These are phyloP conservation scores for Carcina quercana DNA, from an alignment of 2,888 invertebrate genomes.

Conservation along the genomic window DNA sequence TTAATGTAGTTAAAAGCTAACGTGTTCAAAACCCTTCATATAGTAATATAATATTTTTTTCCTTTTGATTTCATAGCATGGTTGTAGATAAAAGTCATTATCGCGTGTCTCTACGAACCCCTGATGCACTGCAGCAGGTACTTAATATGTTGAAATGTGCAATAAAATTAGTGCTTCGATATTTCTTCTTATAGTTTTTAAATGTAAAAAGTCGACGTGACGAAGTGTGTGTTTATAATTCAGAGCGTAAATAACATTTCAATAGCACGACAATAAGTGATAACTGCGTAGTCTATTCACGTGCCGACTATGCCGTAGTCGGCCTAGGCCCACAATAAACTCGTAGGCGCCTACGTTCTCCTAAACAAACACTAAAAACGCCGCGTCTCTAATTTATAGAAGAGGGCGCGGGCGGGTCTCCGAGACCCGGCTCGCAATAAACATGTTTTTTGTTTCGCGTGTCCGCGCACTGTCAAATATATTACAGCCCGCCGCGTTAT, in stretches of 20 bases:
- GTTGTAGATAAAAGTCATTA: no score
- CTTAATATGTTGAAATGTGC: no score
- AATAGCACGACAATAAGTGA: slow-evolving; percentile 1
- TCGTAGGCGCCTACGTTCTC: slow-evolving; percentile 21
- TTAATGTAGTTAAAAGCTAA: no score
- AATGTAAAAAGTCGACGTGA: no score
- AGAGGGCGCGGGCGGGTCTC: slow-evolving; percentile 30
- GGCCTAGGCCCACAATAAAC: neutral
- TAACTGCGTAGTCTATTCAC: neutral
- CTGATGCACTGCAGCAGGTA: no score
- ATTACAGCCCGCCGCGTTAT: slow-evolving; percentile 72
- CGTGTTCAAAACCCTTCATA: no score
- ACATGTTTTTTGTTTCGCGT: slow-evolving; percentile 74
- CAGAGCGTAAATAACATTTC: slow-evolving; percentile 3
- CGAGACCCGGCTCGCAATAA: slow-evolving; percentile 59
- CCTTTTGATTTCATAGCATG: no score
- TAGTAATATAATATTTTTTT: no score
- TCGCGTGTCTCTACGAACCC: no score
- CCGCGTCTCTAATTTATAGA: slow-evolving; percentile 53
- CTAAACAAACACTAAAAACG: slow-evolving; percentile 54
- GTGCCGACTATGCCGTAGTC: neutral
- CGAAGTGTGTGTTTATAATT: no score
- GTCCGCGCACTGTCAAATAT: slow-evolving; percentile 75
- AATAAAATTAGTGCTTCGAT: no score
- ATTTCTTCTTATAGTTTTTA: no score